phyloP scores from a whole-genome alignment of 2,113 vertebrate species.

The Sapayoa aenigma region DNA sequence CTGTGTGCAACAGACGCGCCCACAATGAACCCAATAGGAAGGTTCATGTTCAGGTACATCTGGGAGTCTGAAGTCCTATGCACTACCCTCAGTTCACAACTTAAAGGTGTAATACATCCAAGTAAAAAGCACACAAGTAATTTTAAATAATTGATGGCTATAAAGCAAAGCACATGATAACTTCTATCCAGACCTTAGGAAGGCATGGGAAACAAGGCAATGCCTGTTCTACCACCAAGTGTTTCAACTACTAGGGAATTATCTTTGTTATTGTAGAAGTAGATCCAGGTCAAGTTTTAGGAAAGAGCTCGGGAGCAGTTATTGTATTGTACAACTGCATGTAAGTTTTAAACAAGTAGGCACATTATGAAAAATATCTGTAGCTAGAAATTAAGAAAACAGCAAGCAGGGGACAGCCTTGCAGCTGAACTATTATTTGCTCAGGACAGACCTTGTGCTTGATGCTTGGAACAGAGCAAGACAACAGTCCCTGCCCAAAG shows the following conservation, averaged over 20 bases:
- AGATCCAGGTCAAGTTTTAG: background rate
- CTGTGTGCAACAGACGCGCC: background rate
- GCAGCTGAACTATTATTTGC: background rate
- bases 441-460: constrained; percentile 11
- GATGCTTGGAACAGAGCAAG: constrained; percentile 20
- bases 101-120: background rate
- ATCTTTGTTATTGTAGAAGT: background rate
- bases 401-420: background rate
- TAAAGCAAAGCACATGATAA: background rate
- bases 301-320: background rate
- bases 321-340: background rate
- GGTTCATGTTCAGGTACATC: background rate
- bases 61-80: background rate
- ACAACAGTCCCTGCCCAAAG: constrained; percentile 6
- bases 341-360: background rate
- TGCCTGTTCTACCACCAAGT: background rate
- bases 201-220: background rate
- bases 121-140: background rate
- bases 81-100: background rate
- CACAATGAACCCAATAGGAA: background rate
- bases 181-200: background rate
- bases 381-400: background rate
- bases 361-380: background rate
- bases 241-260: background rate
- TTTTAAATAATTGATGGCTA: background rate